phyloP scores from a whole-genome alignment of 2,797 vertebrate species.

The Lepilemur ruficaudatus region DNA sequence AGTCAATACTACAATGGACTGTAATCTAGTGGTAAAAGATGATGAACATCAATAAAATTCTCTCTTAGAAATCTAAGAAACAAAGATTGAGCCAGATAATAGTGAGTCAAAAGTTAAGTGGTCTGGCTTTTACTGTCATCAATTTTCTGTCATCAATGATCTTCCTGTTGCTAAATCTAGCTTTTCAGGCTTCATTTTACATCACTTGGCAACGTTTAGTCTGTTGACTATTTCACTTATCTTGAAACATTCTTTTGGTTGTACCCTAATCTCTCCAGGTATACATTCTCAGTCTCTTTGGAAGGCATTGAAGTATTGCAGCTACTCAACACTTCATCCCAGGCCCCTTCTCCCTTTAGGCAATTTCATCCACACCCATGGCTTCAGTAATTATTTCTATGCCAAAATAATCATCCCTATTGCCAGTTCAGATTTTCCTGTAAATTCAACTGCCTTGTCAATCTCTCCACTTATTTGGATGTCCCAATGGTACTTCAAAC shows the following conservation, averaged over 20 bases:
- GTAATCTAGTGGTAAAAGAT: slow-evolving; percentile 4
- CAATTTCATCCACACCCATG: not conserved
- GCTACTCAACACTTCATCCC: slow-evolving; percentile 7
- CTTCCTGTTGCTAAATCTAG: slow-evolving; percentile 12
- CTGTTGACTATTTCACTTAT: not conserved
- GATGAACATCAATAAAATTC: not conserved
- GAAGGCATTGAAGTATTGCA: slow-evolving; percentile 15
- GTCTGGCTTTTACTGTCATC: not conserved
- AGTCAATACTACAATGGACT: not conserved
- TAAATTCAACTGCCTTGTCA: slow-evolving; percentile 23
- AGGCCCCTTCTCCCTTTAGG: not conserved
- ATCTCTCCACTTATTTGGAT: not conserved
- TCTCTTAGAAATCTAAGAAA: slow-evolving; percentile 8
- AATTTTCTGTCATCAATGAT: not conserved
- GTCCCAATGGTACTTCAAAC: not conserved
- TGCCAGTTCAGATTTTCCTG: not conserved
- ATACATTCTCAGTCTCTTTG: not conserved
- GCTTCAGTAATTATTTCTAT: slow-evolving; percentile 13
- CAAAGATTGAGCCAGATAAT: not conserved
- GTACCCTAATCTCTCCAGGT: not conserved
- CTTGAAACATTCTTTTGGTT: slow-evolving; percentile 24
- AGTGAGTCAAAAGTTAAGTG: not conserved
- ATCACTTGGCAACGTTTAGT: slow-evolving; percentile 6
- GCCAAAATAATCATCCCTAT: not conserved
- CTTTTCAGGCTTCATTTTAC: not conserved